phyloP scores from a whole-genome alignment of 1,140 invertebrate genomes.

The Drosophila bifasciata region DNA sequence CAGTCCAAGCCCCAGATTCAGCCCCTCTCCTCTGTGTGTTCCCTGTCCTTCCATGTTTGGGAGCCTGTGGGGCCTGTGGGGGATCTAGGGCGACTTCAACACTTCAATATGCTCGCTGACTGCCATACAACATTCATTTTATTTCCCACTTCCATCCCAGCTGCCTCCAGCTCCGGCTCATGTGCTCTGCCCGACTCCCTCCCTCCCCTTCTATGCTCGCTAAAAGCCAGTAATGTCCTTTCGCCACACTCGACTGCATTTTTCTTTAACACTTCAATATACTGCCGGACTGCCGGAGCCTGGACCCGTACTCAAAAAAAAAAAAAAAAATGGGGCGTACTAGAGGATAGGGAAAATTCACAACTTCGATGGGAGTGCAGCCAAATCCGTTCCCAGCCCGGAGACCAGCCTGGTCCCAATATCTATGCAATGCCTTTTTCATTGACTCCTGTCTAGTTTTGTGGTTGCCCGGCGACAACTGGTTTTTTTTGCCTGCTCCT shows the following conservation, averaged over 20 bases:
- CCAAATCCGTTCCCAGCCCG: conserved; percentile 59
- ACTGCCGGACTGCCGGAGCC: conserved; percentile 46
- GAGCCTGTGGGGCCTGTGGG: too few relatives aligned
- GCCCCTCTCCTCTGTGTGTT: background rate
- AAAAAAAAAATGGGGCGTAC: conserved; percentile 19
- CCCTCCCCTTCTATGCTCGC: conserved; percentile 46
- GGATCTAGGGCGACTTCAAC: conserved; percentile 61
- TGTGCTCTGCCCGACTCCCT: conserved; percentile 38
- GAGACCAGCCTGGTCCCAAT: conserved; percentile 41
- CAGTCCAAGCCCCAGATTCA: conserved; percentile 5
- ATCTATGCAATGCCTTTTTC: conserved; percentile 60
- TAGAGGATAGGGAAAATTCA: conserved; percentile 58
- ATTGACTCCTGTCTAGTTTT: conserved; percentile 71
- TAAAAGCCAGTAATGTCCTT: conserved; percentile 82
- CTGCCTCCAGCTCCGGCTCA: conserved; percentile 16
- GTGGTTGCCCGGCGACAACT: conserved; percentile 74
- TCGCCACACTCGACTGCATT: conserved; percentile 81
- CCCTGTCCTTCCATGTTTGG: conserved; percentile 9
- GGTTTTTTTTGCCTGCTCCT: conserved; percentile 37
- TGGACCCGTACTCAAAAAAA: conserved; percentile 24
- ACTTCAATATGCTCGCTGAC: conserved; percentile 78
- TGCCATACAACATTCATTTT: conserved; percentile 79
- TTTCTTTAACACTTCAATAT: conserved; percentile 82
- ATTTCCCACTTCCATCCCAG: conserved; percentile 58
- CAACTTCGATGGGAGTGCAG: conserved; percentile 62